Evolutionary conservation across 2,797 vertebrate species (phyloP).

Genomic region (Danio tinwini): DNA sequence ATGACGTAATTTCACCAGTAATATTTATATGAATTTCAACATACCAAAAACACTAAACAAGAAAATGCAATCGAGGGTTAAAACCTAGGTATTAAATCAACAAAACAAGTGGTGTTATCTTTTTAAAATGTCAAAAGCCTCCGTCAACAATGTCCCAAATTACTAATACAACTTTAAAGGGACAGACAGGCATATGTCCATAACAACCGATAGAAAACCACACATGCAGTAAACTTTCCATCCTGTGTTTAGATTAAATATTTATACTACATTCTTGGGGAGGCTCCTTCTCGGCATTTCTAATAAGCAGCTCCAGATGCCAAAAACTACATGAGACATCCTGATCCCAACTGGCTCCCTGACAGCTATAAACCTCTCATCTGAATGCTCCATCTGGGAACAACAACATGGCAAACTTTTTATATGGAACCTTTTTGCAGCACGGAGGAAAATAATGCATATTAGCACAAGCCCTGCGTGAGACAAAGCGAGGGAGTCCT

Average conservation of each 20-base stretch:
- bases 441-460: conserved; percentile 50
- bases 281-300: conserved; percentile 56
- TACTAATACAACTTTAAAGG: conserved; percentile 26
- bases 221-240: conserved; percentile 48
- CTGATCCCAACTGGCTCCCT: conserved; percentile 55
- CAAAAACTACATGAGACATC: conserved; percentile 58
- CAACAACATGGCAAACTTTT: conserved; percentile 55
- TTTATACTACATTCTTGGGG: conserved; percentile 64
- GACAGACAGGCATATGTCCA: background rate
- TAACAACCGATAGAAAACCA: conserved; percentile 40
- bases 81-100: background rate
- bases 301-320: conserved; percentile 56
- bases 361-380: conserved; percentile 57
- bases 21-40: background rate
- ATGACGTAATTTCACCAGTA: background rate
- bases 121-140: conserved; percentile 1
- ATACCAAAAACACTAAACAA: background rate
- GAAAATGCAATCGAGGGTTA: background rate
- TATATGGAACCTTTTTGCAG: conserved; percentile 55
- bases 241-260: conserved; percentile 65
- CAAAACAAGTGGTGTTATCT: background rate
- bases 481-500: conserved; percentile 52
- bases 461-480: conserved; percentile 27
- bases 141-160: background rate
- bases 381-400: conserved; percentile 55